Percentiles rank a stretch among this genome's conserved stretches.
Conservation (phyloP, 2,797 vertebrate species). For the Anguilla anguilla region DNA sequence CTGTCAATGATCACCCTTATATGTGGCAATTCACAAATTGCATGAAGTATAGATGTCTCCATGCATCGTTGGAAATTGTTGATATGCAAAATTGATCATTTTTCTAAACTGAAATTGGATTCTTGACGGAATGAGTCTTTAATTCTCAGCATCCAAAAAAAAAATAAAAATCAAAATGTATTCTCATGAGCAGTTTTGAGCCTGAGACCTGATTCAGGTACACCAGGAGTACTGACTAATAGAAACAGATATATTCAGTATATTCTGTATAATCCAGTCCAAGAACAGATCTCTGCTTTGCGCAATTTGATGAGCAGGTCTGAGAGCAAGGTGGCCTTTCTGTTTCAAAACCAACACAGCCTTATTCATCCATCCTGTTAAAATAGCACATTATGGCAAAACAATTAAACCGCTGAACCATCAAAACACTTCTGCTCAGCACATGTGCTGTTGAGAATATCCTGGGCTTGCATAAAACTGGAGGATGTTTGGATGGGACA, state of each 20-base stretch:
- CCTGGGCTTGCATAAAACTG: neutral
- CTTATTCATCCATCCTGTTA: neutral
- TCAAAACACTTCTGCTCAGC: neutral
- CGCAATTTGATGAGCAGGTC: neutral
- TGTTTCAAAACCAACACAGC: neutral
- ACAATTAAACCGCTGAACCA: neutral
- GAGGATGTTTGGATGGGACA: neutral
- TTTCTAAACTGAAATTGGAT: too few species aligned
- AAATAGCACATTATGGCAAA: neutral
- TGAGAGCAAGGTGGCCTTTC: neutral
- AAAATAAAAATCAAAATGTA: neutral
- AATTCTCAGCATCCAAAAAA: too few species aligned
- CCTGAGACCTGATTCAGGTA: neutral
- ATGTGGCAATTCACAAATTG: too few species aligned
- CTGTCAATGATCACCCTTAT: too few species aligned
- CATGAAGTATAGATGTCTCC: too few species aligned
- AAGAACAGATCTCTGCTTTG: neutral
- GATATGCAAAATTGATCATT: too few species aligned
- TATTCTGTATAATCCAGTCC: neutral
- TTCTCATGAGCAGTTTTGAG: neutral
- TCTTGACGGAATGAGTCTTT: too few species aligned
- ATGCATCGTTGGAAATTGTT: too few species aligned
- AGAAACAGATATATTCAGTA: neutral
- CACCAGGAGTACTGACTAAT: neutral
- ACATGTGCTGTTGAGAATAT: neutral